Base-by-base conservation (phyloP, 1,140 invertebrate species). In the Caenorhabditis latens region DNA sequence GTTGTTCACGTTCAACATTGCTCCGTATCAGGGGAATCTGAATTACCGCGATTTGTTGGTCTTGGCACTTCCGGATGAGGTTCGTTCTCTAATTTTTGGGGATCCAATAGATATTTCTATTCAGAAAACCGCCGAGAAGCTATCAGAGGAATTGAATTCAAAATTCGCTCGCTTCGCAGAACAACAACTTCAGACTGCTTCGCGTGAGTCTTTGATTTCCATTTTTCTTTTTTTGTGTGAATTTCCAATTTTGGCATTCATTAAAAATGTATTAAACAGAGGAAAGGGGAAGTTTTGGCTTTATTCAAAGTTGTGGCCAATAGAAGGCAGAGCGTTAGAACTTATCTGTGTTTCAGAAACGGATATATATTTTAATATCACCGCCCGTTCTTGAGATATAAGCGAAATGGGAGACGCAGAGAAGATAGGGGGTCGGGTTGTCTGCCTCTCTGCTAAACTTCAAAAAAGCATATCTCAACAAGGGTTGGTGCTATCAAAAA, bases 161-260 rank as follows among this genome's bases (percentile, higher is more conserved):
- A 79, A 79, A 24, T 79, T 79, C 14, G 71, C 71, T 13, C 71
- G 71, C 6, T 79, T 79, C 46, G 71, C 71, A 21, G 71, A 79
- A 79, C 71, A 79, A 50, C 71, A 79, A 50, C 71, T 79, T 11
- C 71, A 79, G 21, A 79, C 71, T 6, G 71, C 71, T 13, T 79
- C 71, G 5, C 71, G 71, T 79, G 24, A 50, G 71, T 50, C 24
- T 79, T 79, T 50, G 19, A 40, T 67, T 40, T 32, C 32, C 2
- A 1, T 32, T 32, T 32, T 32, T 2, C 0, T 71, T 71, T 58
- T n/a, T 14, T 16, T 58, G 61, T n/a, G 21, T n/a, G 57, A 21
- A n/a, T n/a, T 8, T n/a, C 8, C 16, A n/a, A 58, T 13, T 32
- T 13, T 32, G 61, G 40, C 16, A 58, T 58, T 21, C 19, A 58